phyloP scores from a whole-genome alignment of 92 coral and sea anemone genomes.

The Hydrozoanthus gracilis region DNA sequence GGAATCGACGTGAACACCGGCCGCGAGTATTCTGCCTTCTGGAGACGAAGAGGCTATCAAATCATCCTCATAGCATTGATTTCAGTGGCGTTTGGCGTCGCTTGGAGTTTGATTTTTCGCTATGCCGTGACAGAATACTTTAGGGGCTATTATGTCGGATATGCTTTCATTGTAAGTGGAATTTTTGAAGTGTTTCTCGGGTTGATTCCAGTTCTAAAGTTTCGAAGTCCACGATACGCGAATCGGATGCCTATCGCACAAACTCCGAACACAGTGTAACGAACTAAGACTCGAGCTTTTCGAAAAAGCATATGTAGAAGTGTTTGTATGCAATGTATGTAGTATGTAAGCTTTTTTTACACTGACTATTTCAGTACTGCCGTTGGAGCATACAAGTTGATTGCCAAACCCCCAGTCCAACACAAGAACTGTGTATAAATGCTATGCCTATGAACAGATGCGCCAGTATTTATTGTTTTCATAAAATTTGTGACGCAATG shows the following conservation, averaged over 20 bases:
- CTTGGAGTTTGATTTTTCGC: slow-evolving; percentile 68
- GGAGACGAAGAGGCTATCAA: slow-evolving; percentile 88
- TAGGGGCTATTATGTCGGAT: slow-evolving; percentile 44
- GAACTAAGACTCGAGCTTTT: background rate
- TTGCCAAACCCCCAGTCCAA: too few relatives aligned
- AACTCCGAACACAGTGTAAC: slow-evolving; percentile 11
- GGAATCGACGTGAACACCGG: slow-evolving; percentile 91
- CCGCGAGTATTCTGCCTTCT: slow-evolving; percentile 82
- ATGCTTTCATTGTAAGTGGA: slow-evolving; percentile 61
- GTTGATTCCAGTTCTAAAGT: slow-evolving; percentile 73
- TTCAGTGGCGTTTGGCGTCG: slow-evolving; percentile 65
- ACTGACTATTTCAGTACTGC: too few relatives aligned
- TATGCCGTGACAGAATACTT: slow-evolving; percentile 35
- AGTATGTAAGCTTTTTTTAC: too few relatives aligned
- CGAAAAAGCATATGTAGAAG: background rate
- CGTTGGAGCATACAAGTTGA: too few relatives aligned
- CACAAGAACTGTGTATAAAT: too few relatives aligned
- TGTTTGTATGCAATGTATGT: too few relatives aligned
- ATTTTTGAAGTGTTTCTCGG: slow-evolving; percentile 64
- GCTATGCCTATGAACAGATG: too few relatives aligned
- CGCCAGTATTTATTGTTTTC: too few relatives aligned
- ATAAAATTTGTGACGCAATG: too few relatives aligned
- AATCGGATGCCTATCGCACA: slow-evolving; percentile 10
- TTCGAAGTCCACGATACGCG: slow-evolving; percentile 62
- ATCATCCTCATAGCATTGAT: slow-evolving; percentile 64